Conservation (phyloP, 2,113 vertebrate species). For the Psilopogon haemacephalus region DNA sequence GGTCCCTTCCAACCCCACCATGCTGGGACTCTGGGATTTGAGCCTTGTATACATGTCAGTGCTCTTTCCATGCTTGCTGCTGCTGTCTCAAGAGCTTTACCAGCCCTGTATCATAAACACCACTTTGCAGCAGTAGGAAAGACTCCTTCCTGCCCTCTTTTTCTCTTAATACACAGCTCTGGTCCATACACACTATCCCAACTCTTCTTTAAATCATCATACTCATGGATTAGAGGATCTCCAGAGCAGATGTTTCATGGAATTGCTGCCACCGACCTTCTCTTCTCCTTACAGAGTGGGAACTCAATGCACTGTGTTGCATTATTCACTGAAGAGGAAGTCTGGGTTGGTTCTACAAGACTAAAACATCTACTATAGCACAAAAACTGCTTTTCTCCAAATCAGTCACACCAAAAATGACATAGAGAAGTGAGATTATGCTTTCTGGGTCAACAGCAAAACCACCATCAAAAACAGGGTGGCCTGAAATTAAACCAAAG, state of each 20-base stretch:
- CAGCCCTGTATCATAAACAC: background rate
- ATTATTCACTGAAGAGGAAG: fast-evolving
- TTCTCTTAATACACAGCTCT: background rate
- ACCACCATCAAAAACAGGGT: background rate
- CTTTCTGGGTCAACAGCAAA: background rate
- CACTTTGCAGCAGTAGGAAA: background rate
- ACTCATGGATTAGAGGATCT: background rate
- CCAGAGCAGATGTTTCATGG: background rate
- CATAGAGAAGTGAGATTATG: background rate
- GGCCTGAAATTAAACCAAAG: background rate
- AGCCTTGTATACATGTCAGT: background rate
- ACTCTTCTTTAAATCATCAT: background rate
- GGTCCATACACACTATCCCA: background rate
- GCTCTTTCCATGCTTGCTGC: fast-evolving
- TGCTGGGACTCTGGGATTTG: background rate
- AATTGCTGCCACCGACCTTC: background rate
- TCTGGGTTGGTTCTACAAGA: background rate
- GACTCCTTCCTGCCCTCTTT: background rate
- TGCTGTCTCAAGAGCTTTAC: background rate
- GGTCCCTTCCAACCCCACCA: no score
- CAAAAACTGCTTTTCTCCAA: background rate
- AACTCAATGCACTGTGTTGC: fast-evolving
- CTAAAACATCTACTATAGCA: background rate
- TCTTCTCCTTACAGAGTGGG: background rate
- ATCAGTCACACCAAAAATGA: background rate